A percentile compares a stretch with the other conserved stretches of the same genome.
Conservation (phyloP, 2,797 vertebrate genomes). For the Parotocinclus haroldoi region DNA sequence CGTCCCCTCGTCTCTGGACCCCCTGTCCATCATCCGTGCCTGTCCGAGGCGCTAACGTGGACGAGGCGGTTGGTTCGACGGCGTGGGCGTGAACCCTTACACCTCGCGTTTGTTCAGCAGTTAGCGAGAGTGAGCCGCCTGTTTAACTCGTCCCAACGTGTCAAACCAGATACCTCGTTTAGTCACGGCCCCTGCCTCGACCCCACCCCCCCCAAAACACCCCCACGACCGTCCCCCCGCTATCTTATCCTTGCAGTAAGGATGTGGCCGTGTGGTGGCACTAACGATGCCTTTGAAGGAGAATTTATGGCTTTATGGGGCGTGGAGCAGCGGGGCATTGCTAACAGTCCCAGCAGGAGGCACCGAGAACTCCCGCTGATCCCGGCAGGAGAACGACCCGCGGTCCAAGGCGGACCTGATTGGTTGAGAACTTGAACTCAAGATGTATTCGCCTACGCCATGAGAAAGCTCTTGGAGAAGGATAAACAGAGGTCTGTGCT, state of each 20-base stretch:
- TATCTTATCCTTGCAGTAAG: constrained; percentile 40
- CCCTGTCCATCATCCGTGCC: constrained; percentile 42
- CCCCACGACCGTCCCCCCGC: constrained; percentile 17
- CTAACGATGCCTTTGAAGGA: constrained; percentile 75
- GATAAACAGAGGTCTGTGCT: too few relatives aligned
- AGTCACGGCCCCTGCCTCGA: constrained; percentile 40
- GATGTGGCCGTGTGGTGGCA: constrained; percentile 56
- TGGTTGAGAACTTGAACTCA: too few relatives aligned
- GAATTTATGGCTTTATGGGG: constrained; percentile 76
- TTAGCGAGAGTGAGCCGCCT: constrained; percentile 61
- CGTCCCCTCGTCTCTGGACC: neutral
- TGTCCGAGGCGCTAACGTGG: constrained; percentile 67
- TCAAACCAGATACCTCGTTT: constrained; percentile 56
- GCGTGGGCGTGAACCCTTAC: constrained; percentile 67
- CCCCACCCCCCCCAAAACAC: neutral
- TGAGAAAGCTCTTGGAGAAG: too few relatives aligned
- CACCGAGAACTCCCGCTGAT: constrained; percentile 27
- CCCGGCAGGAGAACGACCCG: constrained; percentile 21
- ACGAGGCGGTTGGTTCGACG: constrained; percentile 63
- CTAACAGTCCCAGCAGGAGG: constrained; percentile 73
- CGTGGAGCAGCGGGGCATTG: constrained; percentile 67
- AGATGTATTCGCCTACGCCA: too few relatives aligned
- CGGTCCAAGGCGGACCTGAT: neutral
- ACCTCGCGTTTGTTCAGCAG: constrained; percentile 62
- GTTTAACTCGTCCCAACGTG: constrained; percentile 59